These are phyloP conservation scores for Scaeva pyrastri DNA, from an alignment of 2,888 invertebrate genomes.

Conservation along the genomic window DNA sequence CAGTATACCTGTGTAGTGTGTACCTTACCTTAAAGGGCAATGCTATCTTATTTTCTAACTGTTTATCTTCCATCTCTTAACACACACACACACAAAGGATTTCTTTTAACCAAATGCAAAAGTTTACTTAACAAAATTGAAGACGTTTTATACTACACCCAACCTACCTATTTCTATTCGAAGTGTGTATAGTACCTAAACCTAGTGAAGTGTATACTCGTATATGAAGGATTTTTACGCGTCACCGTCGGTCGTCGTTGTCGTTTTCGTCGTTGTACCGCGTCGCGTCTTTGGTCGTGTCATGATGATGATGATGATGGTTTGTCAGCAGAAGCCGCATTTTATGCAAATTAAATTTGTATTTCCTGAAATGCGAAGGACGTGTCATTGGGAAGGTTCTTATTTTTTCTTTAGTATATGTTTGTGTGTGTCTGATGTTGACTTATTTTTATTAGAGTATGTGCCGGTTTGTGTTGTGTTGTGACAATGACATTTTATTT, in stretches of 20 bases:
- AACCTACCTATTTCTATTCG: too few relatives aligned
- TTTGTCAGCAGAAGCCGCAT: conserved; percentile 41
- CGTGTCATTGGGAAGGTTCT: conserved; percentile 44
- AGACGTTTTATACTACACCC: conserved; percentile 22
- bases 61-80: conserved; percentile 22
- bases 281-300: too few relatives aligned
- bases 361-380: conserved; percentile 52
- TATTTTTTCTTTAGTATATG: background rate
- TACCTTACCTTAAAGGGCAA: too few relatives aligned
- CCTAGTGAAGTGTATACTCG: too few relatives aligned
- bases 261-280: too few relatives aligned
- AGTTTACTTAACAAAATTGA: conserved; percentile 71
- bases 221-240: conserved; percentile 4
- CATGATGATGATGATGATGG: conserved; percentile 4
- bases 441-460: background rate
- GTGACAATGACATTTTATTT: background rate
- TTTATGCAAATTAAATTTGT: conserved; percentile 66
- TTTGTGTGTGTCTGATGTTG: background rate
- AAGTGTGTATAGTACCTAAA: background rate
- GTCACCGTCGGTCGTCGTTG: too few relatives aligned
- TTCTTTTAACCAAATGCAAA: conserved; percentile 48
- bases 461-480: background rate
- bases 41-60: conserved; percentile 8
- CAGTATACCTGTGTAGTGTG: too few relatives aligned
- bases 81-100: conserved; percentile 24